phyloP scores from a whole-genome alignment of 2,113 vertebrate genomes.

The Cercopithecus mona region DNA sequence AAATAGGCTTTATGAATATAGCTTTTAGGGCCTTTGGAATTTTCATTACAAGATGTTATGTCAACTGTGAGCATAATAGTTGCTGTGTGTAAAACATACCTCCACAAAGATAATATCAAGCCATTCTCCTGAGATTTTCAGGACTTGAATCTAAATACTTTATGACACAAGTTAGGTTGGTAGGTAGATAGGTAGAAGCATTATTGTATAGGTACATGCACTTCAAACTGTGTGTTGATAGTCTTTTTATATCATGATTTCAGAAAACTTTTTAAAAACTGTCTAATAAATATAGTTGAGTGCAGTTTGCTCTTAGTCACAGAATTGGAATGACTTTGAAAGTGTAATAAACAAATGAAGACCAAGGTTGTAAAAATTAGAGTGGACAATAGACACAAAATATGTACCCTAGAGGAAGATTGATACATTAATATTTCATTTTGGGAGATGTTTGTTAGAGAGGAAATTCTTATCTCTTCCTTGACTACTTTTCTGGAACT shows the following conservation, averaged over 20 bases:
- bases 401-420: background rate
- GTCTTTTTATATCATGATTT: background rate
- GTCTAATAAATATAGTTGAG: background rate
- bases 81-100: background rate
- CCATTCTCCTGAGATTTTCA: background rate
- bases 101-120: background rate
- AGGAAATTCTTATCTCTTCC: background rate
- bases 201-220: background rate
- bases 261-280: background rate
- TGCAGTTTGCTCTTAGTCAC: background rate
- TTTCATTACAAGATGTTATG: background rate
- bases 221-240: background rate
- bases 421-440: background rate
- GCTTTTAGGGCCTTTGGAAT: background rate
- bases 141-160: background rate
- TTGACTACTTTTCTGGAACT: background rate
- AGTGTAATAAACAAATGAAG: slow-evolving; percentile 8
- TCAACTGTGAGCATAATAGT: background rate
- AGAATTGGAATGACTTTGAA: background rate
- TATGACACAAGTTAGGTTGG: background rate
- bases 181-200: background rate
- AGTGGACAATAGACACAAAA: background rate
- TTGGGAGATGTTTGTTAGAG: background rate
- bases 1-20: background rate
- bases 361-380: background rate